Percentiles rank a stretch among this genome's conserved stretches.
phyloP scores from a whole-genome alignment of 2,113 vertebrate genomes.

The Myotis brandtii region DNA sequence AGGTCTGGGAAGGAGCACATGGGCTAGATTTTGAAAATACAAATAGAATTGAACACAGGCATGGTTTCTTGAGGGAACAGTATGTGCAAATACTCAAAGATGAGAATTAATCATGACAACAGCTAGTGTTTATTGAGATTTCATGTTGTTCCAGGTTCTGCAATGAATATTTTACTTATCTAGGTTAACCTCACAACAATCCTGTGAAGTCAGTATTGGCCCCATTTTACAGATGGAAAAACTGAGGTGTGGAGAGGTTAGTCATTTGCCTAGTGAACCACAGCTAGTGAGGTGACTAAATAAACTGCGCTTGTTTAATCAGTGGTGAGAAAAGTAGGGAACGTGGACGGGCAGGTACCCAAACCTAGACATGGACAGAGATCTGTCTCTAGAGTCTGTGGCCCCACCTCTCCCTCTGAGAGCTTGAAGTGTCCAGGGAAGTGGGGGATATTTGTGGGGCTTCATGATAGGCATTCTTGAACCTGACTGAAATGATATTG shows the following conservation, averaged over 20 bases:
- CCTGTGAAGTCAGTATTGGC: not conserved
- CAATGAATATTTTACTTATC: not conserved
- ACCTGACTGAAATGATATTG: not conserved
- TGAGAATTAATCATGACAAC: not conserved
- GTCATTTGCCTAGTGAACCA: not conserved
- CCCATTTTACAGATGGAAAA: not conserved
- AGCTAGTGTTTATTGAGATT: not conserved
- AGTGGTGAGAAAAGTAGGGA: not conserved
- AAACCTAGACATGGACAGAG: not conserved
- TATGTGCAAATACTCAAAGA: not conserved
- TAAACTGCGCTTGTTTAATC: not conserved
- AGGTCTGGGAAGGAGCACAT: not conserved
- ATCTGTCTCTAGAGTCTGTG: not conserved
- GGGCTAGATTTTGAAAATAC: not conserved
- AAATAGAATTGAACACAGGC: not conserved
- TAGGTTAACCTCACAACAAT: not conserved
- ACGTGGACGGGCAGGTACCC: not conserved
- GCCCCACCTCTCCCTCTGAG: not conserved
- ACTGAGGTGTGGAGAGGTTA: not conserved
- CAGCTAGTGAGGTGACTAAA: not conserved
- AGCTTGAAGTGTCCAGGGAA: not conserved
- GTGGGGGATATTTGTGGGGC: not conserved
- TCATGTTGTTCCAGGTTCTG: not conserved
- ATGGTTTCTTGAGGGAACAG: not conserved
- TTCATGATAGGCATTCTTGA: not conserved